Evolutionary conservation across 2,888 invertebrate genomes (phyloP), one percentile per base, ranked within the genome.

Genomic region (Fragum whitleyi): DNA sequence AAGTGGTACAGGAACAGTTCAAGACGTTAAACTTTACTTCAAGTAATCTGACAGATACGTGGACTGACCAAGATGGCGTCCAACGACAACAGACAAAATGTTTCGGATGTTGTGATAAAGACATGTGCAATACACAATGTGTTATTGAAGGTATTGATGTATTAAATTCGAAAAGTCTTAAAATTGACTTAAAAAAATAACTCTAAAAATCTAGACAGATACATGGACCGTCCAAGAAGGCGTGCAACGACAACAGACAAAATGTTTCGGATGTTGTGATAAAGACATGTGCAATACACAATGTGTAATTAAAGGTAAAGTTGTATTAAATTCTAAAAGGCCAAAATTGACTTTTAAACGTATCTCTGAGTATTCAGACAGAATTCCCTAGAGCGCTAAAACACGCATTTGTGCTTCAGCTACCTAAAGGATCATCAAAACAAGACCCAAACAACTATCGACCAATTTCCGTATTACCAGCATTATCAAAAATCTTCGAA

Each of bases 241-340:
- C n/a, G 61, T 61, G 3, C 61, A 61, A 19, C 9, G 32, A 32
- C 29, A 32, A 61, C 61, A 61, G n/a, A 16, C n/a, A 1, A 61
- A 61, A 32, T 61, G 61, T 61, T 61, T 61, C 32, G 61, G 16
- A 2, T 61, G 61, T 32, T 61, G 61, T 32, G 61, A 61, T 19
- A 61, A 61, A 19, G 61, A 61, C 7, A 29, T 32, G 14, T 61
- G 61, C 32, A 61, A 61, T n/a, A 61, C 19, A 2, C 61, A 61
- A 19, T 61, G 61, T 32, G 32, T 14, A 16, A 61, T 61, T 28
- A 16, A 2, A 61, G 61, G 61, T 61, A 61, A n/a, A n/a, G n/a
- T n/a, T n/a, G n/a, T 23, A 55, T 11, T 11, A 47, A n/a, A n/a
- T n/a, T n/a, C n/a, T n/a, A n/a, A n/a, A n/a, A n/a, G n/a, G n/a